Conservation (phyloP, 2,113 vertebrate genomes). For the Nematolebias whitei region DNA sequence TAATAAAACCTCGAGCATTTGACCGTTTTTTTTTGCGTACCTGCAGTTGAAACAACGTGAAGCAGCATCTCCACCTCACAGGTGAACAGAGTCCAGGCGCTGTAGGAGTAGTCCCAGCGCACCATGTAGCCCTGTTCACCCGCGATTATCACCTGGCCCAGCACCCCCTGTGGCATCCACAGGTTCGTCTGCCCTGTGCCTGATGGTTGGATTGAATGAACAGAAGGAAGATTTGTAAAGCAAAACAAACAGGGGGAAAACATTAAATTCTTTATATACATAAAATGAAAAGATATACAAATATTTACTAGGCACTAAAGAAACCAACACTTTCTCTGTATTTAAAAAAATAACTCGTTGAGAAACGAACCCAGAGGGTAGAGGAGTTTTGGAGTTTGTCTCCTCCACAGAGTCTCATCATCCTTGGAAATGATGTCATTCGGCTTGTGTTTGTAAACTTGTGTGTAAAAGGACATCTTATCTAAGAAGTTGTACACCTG, state of each 20-base stretch:
- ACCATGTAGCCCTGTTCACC: conserved; percentile 86
- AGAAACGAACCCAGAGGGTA: conserved; percentile 88
- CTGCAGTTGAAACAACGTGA: conserved; percentile 96
- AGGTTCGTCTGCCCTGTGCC: conserved; percentile 91
- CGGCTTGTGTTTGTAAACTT: conserved; percentile 93
- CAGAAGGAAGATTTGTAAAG: neutral
- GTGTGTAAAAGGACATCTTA: conserved; percentile 97
- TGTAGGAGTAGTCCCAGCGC: conserved; percentile 95
- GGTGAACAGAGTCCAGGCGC: conserved; percentile 96
- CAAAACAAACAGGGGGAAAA: neutral
- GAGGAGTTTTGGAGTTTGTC: conserved; percentile 88
- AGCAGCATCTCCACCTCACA: conserved; percentile 99
- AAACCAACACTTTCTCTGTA: neutral
- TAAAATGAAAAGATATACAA: too few species aligned
- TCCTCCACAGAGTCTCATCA: conserved; percentile 93
- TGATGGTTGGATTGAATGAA: conserved; percentile 23
- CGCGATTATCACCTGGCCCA: conserved; percentile 89
- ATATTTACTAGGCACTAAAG: neutral
- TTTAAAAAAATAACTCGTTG: neutral
- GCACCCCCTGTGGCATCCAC: conserved; percentile 91
- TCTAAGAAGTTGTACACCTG: conserved; percentile 97
- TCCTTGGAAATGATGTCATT: conserved; percentile 90
- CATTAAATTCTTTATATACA: neutral
- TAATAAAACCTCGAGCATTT: neutral
- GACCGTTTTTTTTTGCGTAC: conserved; percentile 67